Evolutionary conservation across 1,140 invertebrate genomes (phyloP).

Genomic region (Pogonomyrmex barbatus): DNA sequence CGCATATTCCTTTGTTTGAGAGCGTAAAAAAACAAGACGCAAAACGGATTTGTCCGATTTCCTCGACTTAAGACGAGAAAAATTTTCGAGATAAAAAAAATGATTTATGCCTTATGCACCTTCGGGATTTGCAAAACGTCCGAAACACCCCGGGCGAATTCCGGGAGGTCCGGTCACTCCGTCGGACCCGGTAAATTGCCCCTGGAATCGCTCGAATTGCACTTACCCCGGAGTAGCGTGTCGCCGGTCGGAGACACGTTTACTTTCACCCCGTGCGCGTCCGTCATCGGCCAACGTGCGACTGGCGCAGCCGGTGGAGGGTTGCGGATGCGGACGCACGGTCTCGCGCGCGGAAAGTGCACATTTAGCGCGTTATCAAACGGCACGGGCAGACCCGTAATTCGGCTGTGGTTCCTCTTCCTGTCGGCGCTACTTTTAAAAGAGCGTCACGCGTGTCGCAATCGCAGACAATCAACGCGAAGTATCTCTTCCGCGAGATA

Average conservation of each 20-base stretch:
- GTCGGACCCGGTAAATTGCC: background rate
- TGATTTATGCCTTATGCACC: background rate
- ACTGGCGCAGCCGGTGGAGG: slow-evolving; percentile 46
- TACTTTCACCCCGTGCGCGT: slow-evolving; percentile 51
- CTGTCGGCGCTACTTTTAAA: background rate
- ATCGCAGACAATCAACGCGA: background rate
- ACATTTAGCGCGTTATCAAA: slow-evolving; percentile 74
- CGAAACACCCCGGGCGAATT: background rate
- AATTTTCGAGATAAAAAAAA: background rate
- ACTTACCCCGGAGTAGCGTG: slow-evolving; percentile 38
- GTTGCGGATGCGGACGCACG: slow-evolving; percentile 21
- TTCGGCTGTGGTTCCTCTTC: background rate
- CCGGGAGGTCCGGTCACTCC: background rate
- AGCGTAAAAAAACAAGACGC: background rate
- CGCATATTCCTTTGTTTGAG: background rate
- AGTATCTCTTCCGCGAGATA: background rate
- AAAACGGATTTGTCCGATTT: background rate
- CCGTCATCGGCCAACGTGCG: slow-evolving; percentile 60
- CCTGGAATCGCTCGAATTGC: background rate
- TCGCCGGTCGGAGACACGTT: slow-evolving; percentile 29
- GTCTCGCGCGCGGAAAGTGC: slow-evolving; percentile 60
- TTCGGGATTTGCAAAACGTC: background rate
- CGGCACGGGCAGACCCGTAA: slow-evolving; percentile 57
- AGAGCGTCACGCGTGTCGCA: slow-evolving; percentile 12
- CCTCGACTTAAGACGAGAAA: too few species aligned